Conservation (phyloP, 1,140 invertebrate species). For the Medauroidea extradentata region DNA sequence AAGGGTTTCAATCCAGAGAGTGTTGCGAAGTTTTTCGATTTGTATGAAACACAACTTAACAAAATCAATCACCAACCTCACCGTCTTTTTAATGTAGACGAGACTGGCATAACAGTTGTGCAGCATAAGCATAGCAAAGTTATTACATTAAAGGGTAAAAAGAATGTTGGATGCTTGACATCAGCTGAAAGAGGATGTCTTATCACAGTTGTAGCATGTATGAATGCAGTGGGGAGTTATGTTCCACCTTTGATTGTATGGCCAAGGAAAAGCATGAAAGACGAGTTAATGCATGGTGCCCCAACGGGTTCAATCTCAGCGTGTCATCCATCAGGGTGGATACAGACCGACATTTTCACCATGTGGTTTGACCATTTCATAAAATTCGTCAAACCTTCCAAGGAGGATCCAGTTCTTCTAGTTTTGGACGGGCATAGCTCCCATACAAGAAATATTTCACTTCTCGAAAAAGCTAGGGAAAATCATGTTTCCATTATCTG, state of each 20-base stretch:
- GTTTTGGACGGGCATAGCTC: neutral
- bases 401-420: slow-evolving; percentile 25
- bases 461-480: slow-evolving; percentile 21
- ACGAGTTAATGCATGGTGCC: slow-evolving; percentile 17
- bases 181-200: slow-evolving; percentile 35
- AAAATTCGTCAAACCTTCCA: slow-evolving; percentile 12
- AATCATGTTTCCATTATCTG: too few species aligned
- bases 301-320: slow-evolving; percentile 24
- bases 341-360: slow-evolving; percentile 33
- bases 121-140: slow-evolving; percentile 39
- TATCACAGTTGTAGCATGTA: slow-evolving; percentile 34
- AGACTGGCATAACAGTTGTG: slow-evolving; percentile 8
- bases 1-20: neutral
- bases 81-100: slow-evolving; percentile 29
- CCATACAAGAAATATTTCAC: neutral
- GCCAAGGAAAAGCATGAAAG: slow-evolving; percentile 27
- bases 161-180: slow-evolving; percentile 11
- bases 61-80: slow-evolving; percentile 18
- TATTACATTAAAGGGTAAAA: slow-evolving; percentile 28
- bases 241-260: slow-evolving; percentile 36
- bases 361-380: slow-evolving; percentile 39
- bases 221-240: slow-evolving; percentile 31
- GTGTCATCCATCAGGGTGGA: slow-evolving; percentile 33
- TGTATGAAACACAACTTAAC: slow-evolving; percentile 24
- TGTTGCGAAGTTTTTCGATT: neutral